A percentile compares a stretch with the other conserved stretches of the same genome.
These are phyloP conservation scores for Ptychoptera contaminata DNA, from an alignment of 2,888 invertebrate genomes.

Conservation along the genomic window DNA sequence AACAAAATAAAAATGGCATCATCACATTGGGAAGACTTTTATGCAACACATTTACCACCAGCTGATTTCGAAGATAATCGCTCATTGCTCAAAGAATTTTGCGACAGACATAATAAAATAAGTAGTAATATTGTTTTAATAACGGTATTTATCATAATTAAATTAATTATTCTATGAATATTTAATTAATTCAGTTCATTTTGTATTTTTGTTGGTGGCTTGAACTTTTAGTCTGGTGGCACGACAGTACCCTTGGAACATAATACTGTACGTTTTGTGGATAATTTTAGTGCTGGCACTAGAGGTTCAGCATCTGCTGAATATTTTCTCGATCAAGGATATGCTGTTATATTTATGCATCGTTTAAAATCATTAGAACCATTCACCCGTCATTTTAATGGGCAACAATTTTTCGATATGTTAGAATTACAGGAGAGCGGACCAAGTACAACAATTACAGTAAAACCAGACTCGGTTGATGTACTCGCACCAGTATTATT, in stretches of 20 bases:
- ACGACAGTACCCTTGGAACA: conserved; percentile 94
- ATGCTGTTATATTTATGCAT: conserved; percentile 89
- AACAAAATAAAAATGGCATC: conserved; percentile 10
- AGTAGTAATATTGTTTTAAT: conserved; percentile 59
- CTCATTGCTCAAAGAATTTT: conserved; percentile 55
- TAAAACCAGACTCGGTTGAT: conserved; percentile 56
- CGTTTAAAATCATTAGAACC: conserved; percentile 82
- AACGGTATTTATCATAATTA: conserved; percentile 42
- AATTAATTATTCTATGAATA: neutral
- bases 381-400: conserved; percentile 73
- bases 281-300: conserved; percentile 96
- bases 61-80: conserved; percentile 60
- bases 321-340: conserved; percentile 76
- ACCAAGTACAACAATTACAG: conserved; percentile 48
- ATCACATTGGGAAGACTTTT: conserved; percentile 72
- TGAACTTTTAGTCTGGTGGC: conserved; percentile 65
- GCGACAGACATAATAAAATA: conserved; percentile 47
- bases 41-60: conserved; percentile 61
- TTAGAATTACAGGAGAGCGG: conserved; percentile 46
- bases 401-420: conserved; percentile 65
- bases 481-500: conserved; percentile 53
- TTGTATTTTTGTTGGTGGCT: conserved; percentile 1
- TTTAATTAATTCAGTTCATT: conserved; percentile 3
- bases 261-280: conserved; percentile 93
- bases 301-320: conserved; percentile 91